A percentile compares a stretch with the other conserved stretches of the same genome.
Evolutionary conservation across 2,113 vertebrate species (phyloP).

Genomic region (Conger conger): DNA sequence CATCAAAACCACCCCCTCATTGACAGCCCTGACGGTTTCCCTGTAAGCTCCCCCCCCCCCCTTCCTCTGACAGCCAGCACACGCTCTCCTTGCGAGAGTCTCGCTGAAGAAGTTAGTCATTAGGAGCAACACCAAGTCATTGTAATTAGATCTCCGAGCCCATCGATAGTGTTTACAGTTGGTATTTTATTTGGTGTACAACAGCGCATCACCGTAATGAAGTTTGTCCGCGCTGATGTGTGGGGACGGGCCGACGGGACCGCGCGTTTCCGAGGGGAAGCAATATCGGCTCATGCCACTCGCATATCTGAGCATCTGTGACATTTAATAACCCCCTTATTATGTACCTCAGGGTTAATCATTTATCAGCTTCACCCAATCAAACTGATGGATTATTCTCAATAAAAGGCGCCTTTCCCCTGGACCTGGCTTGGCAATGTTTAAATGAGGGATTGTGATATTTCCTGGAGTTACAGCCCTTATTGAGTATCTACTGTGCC

Average conservation of each 20-base stretch:
- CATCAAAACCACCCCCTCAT: constrained; percentile 70
- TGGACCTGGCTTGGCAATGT: constrained; percentile 39
- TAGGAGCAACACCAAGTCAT: constrained; percentile 63
- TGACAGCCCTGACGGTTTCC: constrained; percentile 69
- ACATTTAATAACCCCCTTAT: constrained; percentile 63
- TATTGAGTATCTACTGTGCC: constrained; percentile 53
- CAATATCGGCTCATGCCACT: constrained; percentile 48
- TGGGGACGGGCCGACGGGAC: constrained; percentile 26
- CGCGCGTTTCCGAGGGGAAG: constrained; percentile 33
- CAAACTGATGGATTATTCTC: constrained; percentile 58
- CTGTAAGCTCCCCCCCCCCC: constrained; percentile 52
- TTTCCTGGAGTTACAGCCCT: constrained; percentile 51
- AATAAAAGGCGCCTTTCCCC: constrained; percentile 49
- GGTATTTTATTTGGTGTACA: constrained; percentile 45
- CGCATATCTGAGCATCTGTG: constrained; percentile 39
- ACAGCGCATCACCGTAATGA: constrained; percentile 58
- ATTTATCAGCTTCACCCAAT: constrained; percentile 55
- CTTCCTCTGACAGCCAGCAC: constrained; percentile 23
- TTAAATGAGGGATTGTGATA: constrained; percentile 36
- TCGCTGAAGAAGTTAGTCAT: constrained; percentile 70
- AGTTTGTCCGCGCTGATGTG: constrained; percentile 44
- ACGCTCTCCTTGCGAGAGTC: constrained; percentile 32
- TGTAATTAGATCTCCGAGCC: constrained; percentile 65
- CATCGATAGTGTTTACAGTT: constrained; percentile 68
- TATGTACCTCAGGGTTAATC: constrained; percentile 55